phyloP scores from a whole-genome alignment of 1,140 invertebrate species.

The Trichonephila clavipes region DNA sequence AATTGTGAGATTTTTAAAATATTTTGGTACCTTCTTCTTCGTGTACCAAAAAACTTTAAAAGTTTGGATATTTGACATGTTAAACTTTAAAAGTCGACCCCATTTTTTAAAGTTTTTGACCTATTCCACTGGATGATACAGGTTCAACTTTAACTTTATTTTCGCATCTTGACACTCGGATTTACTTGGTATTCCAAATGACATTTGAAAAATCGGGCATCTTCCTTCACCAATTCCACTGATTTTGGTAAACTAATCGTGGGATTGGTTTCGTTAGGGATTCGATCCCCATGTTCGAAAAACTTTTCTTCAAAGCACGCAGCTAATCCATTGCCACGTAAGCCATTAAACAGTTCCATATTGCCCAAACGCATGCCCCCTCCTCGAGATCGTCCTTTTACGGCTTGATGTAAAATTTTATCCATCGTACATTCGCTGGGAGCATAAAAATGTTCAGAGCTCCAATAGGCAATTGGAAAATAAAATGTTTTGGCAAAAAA shows the following conservation, averaged over 20 bases:
- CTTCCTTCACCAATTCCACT: neutral
- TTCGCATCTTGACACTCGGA: neutral
- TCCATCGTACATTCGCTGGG: neutral
- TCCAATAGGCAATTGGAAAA: constrained; percentile 17
- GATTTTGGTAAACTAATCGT: neutral
- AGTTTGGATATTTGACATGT: no score
- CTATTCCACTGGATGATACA: no score
- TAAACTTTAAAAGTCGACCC: neutral
- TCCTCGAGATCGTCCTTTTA: constrained; percentile 30
- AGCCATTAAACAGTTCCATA: constrained; percentile 32
- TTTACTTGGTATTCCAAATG: neutral
- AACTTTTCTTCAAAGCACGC: constrained; percentile 32
- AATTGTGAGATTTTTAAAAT: no score
- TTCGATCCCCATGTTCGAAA: constrained; percentile 31
- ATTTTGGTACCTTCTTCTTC: no score
- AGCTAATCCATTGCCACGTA: constrained; percentile 50
- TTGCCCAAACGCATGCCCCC: constrained; percentile 51
- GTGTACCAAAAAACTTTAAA: no score
- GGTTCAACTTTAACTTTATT: no score
- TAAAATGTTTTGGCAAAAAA: constrained; percentile 40
- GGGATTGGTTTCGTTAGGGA: neutral
- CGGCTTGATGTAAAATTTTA: neutral
- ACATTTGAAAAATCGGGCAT: constrained; percentile 27
- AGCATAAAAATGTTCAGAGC: constrained; percentile 52
- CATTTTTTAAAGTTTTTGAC: no score